phyloP scores from a whole-genome alignment of 1,140 invertebrate species.

The Orius laevigatus region DNA sequence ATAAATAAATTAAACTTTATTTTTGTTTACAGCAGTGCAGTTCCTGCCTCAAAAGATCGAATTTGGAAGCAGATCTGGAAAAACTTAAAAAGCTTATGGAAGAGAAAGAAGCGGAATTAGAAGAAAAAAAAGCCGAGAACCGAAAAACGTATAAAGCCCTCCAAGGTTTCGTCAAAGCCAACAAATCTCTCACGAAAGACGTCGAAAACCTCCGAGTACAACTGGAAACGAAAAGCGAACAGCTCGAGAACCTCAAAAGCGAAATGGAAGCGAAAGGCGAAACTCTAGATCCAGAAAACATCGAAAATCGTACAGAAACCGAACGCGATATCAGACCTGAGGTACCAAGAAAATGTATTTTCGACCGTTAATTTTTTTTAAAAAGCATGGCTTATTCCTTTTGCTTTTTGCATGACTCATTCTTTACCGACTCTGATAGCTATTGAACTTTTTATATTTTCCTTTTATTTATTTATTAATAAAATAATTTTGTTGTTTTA shows the following conservation, averaged over 20 bases:
- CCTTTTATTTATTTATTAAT: too few species aligned
- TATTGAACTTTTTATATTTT: too few species aligned
- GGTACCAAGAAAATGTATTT: too few species aligned
- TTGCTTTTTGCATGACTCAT: too few species aligned
- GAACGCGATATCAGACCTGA: too few species aligned
- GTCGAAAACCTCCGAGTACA: slow-evolving; percentile 7
- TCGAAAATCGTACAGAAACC: neutral
- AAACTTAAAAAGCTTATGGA: neutral
- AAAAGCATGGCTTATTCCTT: too few species aligned
- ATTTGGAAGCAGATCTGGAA: neutral
- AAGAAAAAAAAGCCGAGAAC: slow-evolving; percentile 1
- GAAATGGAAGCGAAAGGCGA: neutral
- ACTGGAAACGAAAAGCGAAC: slow-evolving; percentile 3
- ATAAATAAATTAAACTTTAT: neutral
- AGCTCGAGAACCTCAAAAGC: neutral
- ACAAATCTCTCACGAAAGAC: slow-evolving; percentile 10
- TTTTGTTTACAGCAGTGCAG: neutral
- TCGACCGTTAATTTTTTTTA: too few species aligned
- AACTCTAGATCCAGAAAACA: neutral
- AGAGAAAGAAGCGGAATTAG: neutral
- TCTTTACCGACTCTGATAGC: too few species aligned
- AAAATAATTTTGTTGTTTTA: too few species aligned
- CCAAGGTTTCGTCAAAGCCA: slow-evolving; percentile 10
- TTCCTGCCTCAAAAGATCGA: neutral
- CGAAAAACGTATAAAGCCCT: slow-evolving; percentile 4